These are phyloP conservation scores for Leptopterna dolabrata DNA, from an alignment of 2,888 invertebrate species.

Conservation along the genomic window DNA sequence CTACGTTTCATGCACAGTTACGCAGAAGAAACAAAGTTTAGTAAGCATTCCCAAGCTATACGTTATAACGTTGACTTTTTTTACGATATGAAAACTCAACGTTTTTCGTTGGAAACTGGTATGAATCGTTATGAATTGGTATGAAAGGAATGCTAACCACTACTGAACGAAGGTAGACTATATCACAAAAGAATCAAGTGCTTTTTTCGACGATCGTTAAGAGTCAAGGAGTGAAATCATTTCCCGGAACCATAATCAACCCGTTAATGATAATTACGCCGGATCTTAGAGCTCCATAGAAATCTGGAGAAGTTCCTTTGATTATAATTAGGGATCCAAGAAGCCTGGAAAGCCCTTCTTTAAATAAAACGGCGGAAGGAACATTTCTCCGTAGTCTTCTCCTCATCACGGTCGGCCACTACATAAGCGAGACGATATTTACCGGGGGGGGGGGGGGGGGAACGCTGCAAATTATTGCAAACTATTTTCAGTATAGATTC, in stretches of 20 bases:
- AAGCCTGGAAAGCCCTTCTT: not conserved
- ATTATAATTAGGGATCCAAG: slow-evolving; percentile 38
- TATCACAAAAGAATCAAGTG: not conserved
- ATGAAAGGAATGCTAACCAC: not conserved
- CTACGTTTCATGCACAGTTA: too few relatives aligned
- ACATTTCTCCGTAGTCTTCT: not conserved
- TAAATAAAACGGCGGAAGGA: not conserved
- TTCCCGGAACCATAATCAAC: slow-evolving; percentile 19
- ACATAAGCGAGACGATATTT: too few relatives aligned
- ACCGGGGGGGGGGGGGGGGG: too few relatives aligned
- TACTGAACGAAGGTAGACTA: not conserved
- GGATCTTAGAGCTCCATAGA: not conserved
- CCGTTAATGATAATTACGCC: slow-evolving; percentile 36
- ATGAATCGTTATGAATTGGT: too few relatives aligned
- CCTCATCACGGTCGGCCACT: too few relatives aligned
- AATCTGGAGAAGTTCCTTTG: not conserved
- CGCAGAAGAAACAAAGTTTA: too few relatives aligned
- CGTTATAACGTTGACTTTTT: too few relatives aligned
- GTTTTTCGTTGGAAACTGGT: too few relatives aligned
- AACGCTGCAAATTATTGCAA: too few relatives aligned
- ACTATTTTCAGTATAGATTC: too few relatives aligned
- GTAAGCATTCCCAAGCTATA: too few relatives aligned
- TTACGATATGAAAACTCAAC: too few relatives aligned
- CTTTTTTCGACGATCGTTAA: slow-evolving; percentile 17
- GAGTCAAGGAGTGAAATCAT: slow-evolving; percentile 8